Evolutionary conservation across 1,140 invertebrate genomes (phyloP).

Genomic region (Capitella teleta): DNA sequence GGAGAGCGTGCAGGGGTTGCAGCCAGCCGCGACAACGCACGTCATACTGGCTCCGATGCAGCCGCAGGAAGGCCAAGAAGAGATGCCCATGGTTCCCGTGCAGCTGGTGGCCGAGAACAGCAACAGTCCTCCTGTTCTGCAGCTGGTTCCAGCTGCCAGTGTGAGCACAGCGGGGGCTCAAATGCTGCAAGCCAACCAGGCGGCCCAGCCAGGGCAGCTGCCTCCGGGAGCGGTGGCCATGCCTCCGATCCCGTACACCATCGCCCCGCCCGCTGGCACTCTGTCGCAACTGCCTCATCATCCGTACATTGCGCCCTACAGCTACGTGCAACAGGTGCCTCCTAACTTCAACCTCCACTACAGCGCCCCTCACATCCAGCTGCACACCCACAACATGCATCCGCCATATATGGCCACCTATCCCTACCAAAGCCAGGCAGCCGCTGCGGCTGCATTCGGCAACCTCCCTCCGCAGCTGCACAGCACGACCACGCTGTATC

Average conservation of each 20-base stretch:
- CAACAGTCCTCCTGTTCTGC: slow-evolving; percentile 13
- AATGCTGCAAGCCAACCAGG: slow-evolving; percentile 21
- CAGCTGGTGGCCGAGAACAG: slow-evolving; percentile 17
- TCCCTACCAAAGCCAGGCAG: slow-evolving; percentile 26
- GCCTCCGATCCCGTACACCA: slow-evolving; percentile 1
- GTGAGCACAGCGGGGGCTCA: slow-evolving; percentile 13
- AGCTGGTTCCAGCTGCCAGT: slow-evolving; percentile 1
- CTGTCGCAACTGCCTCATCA: slow-evolving; percentile 22
- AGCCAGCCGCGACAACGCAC: slow-evolving; percentile 18
- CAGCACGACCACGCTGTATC: slow-evolving; percentile 18
- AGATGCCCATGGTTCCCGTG: background rate
- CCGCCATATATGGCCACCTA: slow-evolving; percentile 31
- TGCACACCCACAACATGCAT: slow-evolving; percentile 30
- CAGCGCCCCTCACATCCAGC: slow-evolving; percentile 15
- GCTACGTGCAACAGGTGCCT: slow-evolving; percentile 25
- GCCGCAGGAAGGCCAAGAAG: slow-evolving; percentile 18
- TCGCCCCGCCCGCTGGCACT: slow-evolving; percentile 7
- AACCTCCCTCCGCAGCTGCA: slow-evolving; percentile 19
- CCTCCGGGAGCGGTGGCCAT: slow-evolving; percentile 8
- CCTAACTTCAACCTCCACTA: slow-evolving; percentile 21
- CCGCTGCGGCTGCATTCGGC: slow-evolving; percentile 15
- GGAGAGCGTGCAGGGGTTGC: slow-evolving; percentile 22
- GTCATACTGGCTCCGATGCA: slow-evolving; percentile 7
- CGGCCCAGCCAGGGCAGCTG: slow-evolving; percentile 17
- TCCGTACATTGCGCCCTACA: slow-evolving; percentile 26